Conservation (phyloP, 2,797 vertebrate genomes). For the Micropoecilia bifurca region DNA sequence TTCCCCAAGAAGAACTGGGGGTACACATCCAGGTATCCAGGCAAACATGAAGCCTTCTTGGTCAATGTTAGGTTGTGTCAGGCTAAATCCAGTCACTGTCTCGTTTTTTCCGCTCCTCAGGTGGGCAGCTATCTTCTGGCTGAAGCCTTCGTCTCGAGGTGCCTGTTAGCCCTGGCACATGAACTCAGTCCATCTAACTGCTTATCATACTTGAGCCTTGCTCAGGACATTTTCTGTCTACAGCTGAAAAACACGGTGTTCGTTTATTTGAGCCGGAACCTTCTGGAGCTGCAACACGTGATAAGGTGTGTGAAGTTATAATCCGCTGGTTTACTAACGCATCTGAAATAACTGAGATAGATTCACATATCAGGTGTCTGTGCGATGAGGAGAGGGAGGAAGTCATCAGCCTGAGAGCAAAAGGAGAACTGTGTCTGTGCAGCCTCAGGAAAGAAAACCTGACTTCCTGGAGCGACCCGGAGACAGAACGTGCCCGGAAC, state of each 20-base stretch:
- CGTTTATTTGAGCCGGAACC: slow-evolving; percentile 76
- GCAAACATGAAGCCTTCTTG: background rate
- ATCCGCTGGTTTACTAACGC: background rate
- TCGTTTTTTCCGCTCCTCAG: slow-evolving; percentile 32
- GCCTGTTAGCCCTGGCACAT: slow-evolving; percentile 66
- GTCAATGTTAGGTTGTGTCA: background rate
- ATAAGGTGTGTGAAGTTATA: slow-evolving; percentile 37
- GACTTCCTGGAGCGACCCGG: slow-evolving; percentile 60
- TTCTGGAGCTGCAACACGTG: slow-evolving; percentile 79
- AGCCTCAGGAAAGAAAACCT: slow-evolving; percentile 84
- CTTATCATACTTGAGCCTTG: slow-evolving; percentile 74
- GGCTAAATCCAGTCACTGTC: background rate
- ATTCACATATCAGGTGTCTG: slow-evolving; percentile 52
- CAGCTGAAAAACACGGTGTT: slow-evolving; percentile 76
- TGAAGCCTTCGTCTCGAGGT: slow-evolving; percentile 73
- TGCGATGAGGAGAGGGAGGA: slow-evolving; percentile 53
- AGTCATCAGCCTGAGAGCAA: slow-evolving; percentile 65
- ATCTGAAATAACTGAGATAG: slow-evolving; percentile 4
- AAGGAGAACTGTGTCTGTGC: slow-evolving; percentile 69
- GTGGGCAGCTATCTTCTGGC: slow-evolving; percentile 80
- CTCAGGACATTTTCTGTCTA: slow-evolving; percentile 74
- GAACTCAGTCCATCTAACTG: slow-evolving; percentile 74
- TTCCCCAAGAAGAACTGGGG: slow-evolving; percentile 65
- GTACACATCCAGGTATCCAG: slow-evolving; percentile 73
- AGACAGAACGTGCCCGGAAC: slow-evolving; percentile 63